Conservation (phyloP, 1,140 invertebrate genomes). For the Lepidotrigona ventralis region DNA sequence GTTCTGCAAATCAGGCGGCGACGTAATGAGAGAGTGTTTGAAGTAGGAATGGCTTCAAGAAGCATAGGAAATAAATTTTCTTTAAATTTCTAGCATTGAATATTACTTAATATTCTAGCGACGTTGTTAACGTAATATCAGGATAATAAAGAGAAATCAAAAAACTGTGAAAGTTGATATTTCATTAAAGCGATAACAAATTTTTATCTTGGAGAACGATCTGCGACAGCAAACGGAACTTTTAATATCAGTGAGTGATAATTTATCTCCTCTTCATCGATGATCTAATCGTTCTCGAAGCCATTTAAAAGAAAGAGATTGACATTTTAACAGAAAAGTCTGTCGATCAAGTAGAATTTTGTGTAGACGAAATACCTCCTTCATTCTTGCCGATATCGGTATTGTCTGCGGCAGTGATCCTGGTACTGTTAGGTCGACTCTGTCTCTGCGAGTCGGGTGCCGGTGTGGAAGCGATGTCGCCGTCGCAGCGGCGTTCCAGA, state of each 20-base stretch:
- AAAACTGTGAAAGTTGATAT: background rate
- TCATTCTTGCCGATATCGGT: constrained; percentile 77
- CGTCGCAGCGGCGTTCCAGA: constrained; percentile 90
- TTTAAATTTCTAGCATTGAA: background rate
- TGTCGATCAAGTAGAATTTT: background rate
- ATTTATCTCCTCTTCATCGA: background rate
- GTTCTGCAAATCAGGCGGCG: background rate
- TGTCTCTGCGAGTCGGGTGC: constrained; percentile 77
- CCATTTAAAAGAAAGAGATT: background rate
- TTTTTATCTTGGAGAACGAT: background rate
- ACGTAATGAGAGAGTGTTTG: background rate
- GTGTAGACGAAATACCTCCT: constrained; percentile 51
- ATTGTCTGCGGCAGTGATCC: constrained; percentile 72
- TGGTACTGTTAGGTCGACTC: constrained; percentile 71
- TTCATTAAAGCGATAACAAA: background rate
- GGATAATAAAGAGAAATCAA: too few species aligned
- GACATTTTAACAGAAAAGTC: background rate
- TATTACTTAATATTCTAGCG: too few species aligned
- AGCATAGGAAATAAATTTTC: background rate
- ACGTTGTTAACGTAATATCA: too few species aligned
- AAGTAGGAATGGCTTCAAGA: background rate
- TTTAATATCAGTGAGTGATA: too few species aligned
- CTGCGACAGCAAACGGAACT: too few species aligned
- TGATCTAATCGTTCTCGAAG: background rate
- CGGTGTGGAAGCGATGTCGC: constrained; percentile 81